Evolutionary conservation across 2,888 invertebrate genomes (phyloP), one percentile per base, ranked within the genome.

Genomic region (Hirtodrosophila alboralis): DNA sequence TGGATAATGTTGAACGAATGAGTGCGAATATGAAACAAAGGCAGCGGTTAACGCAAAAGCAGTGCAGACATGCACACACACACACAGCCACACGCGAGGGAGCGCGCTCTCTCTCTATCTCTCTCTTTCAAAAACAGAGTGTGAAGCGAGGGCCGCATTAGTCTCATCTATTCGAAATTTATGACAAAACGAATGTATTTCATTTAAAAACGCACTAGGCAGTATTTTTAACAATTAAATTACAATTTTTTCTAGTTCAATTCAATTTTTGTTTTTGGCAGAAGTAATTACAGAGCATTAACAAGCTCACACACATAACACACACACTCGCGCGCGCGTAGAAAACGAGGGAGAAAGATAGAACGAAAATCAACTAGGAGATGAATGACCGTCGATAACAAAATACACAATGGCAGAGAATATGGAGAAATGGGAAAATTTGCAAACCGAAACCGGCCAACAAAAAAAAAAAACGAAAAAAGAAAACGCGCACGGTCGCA

Each of bases 301-400:
- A 66, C 41, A 49, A 67, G 41, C 57, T 56, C 51, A 37, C 40
- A 52, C 63, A 52, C 48, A 47, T 27, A n/a, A 41, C 27, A 40
- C 52, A 44, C 33, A 61, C 37, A 26, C 13, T 26, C 58, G 54
- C 71, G 62, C 66, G 57, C 54, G 57, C 51, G 62, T 56, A 74
- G 66, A 47, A 63, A 66, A 69, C 33, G 51, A 72, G 56, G 60
- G 52, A 70, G 61, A 78, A 80, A 54, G 71, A 54, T 61, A 44
- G 47, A 75, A 62, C 44, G 75, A 85, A 83, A 78, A 78, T 78
- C 85, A 70, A 85, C 71, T 83, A 78, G 79, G 56, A 84, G 83
- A 78, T 78, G 78, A 78, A 83, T 85, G 85, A 85, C 78, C 78
- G 79, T 78, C 78, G 71, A 78, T 78, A 78, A 78, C 83, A 83